Conservation (phyloP, 2,113 vertebrate genomes). For the Silurus asotus region DNA sequence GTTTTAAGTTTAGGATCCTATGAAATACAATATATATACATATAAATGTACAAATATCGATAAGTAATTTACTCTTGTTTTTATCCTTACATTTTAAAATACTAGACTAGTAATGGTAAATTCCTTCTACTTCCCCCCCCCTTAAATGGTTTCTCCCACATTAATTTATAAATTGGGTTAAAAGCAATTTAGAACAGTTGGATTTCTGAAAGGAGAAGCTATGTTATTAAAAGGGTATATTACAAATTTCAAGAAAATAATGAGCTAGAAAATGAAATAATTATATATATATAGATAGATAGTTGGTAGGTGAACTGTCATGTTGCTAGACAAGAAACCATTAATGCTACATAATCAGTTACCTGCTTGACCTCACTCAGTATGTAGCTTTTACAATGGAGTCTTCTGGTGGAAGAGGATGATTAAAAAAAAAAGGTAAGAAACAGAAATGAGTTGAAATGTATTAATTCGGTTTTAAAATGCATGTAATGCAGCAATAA, state of each 20-base stretch:
- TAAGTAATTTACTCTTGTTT: no score
- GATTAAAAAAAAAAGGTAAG: background rate
- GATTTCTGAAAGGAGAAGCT: background rate
- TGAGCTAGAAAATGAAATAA: no score
- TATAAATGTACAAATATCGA: background rate
- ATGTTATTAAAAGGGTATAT: no score
- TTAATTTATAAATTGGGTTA: background rate
- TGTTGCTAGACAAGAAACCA: background rate
- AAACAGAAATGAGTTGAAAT: background rate
- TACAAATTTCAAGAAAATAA: no score
- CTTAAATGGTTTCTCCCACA: background rate
- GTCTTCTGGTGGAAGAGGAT: background rate
- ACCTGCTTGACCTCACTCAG: background rate
- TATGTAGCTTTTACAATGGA: background rate
- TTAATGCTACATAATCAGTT: background rate
- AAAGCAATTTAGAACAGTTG: background rate
- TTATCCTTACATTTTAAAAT: background rate
- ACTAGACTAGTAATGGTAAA: background rate
- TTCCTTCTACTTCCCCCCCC: background rate
- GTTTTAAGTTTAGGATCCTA: background rate
- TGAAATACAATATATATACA: no score
- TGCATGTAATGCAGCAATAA: background rate
- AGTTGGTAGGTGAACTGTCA: background rate
- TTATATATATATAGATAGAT: background rate
- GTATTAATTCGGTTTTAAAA: background rate